Evolutionary conservation across 1,140 invertebrate species (phyloP), one percentile per base, ranked within the genome.

Genomic region (Tribolium madens): DNA sequence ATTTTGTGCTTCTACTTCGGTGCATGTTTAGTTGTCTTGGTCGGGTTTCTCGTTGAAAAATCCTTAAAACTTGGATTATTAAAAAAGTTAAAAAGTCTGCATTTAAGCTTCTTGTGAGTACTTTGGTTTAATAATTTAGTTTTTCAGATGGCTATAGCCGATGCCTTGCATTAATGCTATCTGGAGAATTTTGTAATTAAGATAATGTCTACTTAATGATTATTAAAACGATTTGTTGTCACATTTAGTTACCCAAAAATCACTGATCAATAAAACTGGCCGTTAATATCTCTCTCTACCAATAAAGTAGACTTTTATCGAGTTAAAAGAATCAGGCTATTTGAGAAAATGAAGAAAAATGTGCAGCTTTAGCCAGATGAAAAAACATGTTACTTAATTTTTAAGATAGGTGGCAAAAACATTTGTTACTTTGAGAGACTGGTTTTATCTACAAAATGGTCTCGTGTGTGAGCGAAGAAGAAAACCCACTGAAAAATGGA

Each of bases 401-500:
- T 64, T 31, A 12, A 64, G 57, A 33, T 64, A 64, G 26, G 57
- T 33, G 1, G 21, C 57, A 31, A 33, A 14, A 64, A 64, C 57
- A 64, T 64, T 64, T 33, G 13, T 64, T 64, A 64, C 31, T 33
- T 21, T 64, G 26, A 42, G 57, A 64, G 26, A 31, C 26, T 33
- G 57, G 57, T 64, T 64, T 64, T 64, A 64, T 64, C 57, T 64
- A 42, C 57, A 33, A 64, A 64, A 64, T 64, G n/a, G 57, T 64
- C 31, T 21, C 13, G 57, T 64, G 57, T 64, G 21, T 26, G 21
- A 4, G 21, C 21, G n/a, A 64, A 64, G 71, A 7, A 48, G 71
- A 73, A 57, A 52, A 48, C n/a, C 71, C 71, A 57, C 71, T 73
- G 71, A 73, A 73, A 73, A 36, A 64, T 73, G 71, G 21, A 42